Base-by-base conservation (phyloP, 92 coral and sea anemone genomes). In the Heliopora coerulea region DNA sequence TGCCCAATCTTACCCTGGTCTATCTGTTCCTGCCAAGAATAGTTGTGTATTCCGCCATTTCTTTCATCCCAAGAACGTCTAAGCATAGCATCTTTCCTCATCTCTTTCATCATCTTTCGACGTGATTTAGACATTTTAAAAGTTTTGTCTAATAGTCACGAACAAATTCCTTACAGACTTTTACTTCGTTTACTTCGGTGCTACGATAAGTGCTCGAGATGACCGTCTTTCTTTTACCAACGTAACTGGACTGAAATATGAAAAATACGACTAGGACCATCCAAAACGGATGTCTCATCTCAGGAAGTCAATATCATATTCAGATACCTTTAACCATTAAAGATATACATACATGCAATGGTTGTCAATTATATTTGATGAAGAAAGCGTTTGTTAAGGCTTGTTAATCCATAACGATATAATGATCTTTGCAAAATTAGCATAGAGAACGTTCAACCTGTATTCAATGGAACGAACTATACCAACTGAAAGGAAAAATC, bases 61-160 rank as follows among this genome's bases (percentile, higher is more conserved):
- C 59, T 29, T 67, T 18, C 31, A 8, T 63, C 10, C 70, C 70
- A 34, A 2, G 52, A 3, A 20, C 28, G n/a, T 63, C 32, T 63
- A 44, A 37, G 26, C 27, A 15, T 35, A 12, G 29, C 70, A 24
- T 63, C 70, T 13, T 48, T 67, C 29, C 59, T 42, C 74, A 67
- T 67, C 19, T 46, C 74, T 33, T 48, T 46, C 74, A 29, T 67
- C 59, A 67, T 67, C 59, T 67, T 67, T 25, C 74, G 74, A 44
- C 74, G 74, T 46, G 74, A 67, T n/a, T 67, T 67, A 6, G 74
- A 67, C 74, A 67, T 67, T 46, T 24, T 26, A 46, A 13, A 26
- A 13, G 35, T 9, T 39, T 29, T 31, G 27, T 31, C 11, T 9
- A 33, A 34, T n/a, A 17, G 15, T 29, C 23, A 29, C 41, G 18